These are phyloP conservation scores for Hypanus sabinus DNA, from an alignment of 2,113 vertebrate genomes.

Conservation along the genomic window DNA sequence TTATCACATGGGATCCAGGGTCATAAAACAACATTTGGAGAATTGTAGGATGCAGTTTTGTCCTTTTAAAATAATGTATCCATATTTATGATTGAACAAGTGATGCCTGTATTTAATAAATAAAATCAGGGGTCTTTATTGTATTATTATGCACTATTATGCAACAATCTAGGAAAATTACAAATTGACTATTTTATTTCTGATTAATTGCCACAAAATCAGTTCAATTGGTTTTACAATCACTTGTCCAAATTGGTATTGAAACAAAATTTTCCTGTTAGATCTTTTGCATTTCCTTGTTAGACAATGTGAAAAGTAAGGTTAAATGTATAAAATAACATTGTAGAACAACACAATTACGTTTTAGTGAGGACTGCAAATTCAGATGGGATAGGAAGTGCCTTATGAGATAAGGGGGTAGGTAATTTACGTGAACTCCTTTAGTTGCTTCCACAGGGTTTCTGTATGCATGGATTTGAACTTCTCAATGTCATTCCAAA, in stretches of 20 bases:
- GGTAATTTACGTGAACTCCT: too few relatives aligned
- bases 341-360: too few relatives aligned
- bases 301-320: background rate
- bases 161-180: background rate
- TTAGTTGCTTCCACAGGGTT: too few relatives aligned
- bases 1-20: background rate
- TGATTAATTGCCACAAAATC: background rate
- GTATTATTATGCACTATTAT: background rate
- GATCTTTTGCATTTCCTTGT: background rate
- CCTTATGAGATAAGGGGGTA: too few relatives aligned
- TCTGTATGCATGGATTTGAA: too few relatives aligned
- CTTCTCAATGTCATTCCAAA: too few relatives aligned
- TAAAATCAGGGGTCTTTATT: background rate
- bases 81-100: background rate
- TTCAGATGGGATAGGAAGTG: too few relatives aligned
- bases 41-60: background rate
- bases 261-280: too few relatives aligned
- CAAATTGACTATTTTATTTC: background rate
- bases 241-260: background rate
- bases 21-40: background rate
- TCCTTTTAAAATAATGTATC: background rate
- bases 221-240: background rate
- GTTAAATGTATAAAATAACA: background rate
- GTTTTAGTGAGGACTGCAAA: too few relatives aligned
- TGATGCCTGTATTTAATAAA: background rate